A percentile compares a stretch with the other conserved stretches of the same genome.
phyloP scores from a whole-genome alignment of 2,113 vertebrate genomes.

The Tretioscincus oriximinensis region DNA sequence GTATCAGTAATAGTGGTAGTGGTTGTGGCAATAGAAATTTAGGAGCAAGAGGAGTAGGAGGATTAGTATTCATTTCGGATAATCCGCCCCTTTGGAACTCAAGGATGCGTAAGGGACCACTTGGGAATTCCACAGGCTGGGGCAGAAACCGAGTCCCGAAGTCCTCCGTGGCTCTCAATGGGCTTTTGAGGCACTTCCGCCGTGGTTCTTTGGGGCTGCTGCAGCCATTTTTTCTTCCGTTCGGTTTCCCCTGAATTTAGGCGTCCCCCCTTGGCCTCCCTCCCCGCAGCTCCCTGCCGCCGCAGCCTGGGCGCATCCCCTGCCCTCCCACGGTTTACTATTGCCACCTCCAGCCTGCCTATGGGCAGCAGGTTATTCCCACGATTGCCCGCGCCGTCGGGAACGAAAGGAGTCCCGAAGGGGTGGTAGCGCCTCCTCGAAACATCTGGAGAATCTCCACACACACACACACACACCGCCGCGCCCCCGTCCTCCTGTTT shows the following conservation, averaged over 20 bases:
- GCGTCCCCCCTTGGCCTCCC: constrained; percentile 70
- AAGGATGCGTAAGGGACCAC: not conserved
- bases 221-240: constrained; percentile 55
- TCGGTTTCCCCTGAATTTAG: constrained; percentile 53
- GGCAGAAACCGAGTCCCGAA: no score
- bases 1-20: no score
- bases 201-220: not conserved
- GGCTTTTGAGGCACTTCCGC: no score
- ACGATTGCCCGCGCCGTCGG: constrained; percentile 82
- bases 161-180: not conserved
- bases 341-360: constrained; percentile 79
- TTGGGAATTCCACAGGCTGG: not conserved
- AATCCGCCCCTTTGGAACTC: constrained; percentile 16
- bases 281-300: constrained; percentile 57
- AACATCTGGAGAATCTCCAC: constrained; percentile 92
- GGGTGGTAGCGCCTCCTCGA: constrained; percentile 84
- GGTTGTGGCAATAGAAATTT: no score
- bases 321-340: constrained; percentile 68
- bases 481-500: no score
- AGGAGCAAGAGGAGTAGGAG: no score
- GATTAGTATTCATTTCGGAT: no score
- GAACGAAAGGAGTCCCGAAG: constrained; percentile 82
- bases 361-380: constrained; percentile 88
- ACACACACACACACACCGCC: no score
- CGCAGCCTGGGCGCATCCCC: not conserved